Evolutionary conservation across 2,888 invertebrate genomes (phyloP), one percentile per base, ranked within the genome.

Genomic region (Agrypnus murinus): DNA sequence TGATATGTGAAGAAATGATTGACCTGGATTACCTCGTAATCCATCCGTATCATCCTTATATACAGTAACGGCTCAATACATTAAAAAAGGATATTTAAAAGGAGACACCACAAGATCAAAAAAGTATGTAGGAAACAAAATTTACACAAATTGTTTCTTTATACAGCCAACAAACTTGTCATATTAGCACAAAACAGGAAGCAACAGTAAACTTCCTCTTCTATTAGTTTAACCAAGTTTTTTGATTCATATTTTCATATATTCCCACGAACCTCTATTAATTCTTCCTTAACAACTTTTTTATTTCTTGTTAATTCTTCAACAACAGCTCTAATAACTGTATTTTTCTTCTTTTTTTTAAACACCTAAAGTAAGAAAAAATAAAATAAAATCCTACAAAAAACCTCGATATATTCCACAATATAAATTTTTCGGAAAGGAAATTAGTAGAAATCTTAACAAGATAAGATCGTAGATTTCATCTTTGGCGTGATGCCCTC

Each of bases 381-480:
- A 17, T 19, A 19, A 19, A 46, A 19, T 46, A 46, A 46, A 19
- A 9, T 6, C 19, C 17, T 10, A 46, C n/a, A n/a, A n/a, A n/a
- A n/a, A 17, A 46, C 12, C 43, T 9, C 43, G 9, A 46, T 46
- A n/a, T n/a, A 46, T 19, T 9, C 46, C 10, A 10, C 19, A 32
- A 7, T 32, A 53, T 32, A 53, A 53, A 53, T 53, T 53, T 31
- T 63, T 63, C 50, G 17, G 25, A 25, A 63, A 64, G 43, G 64
- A 50, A 65, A 65, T 65, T 65, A 57, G 65, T 60, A 59, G 65
- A 72, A 69, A 60, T 43, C 55, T 63, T 31, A 7, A 34, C n/a
- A n/a, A 71, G 80, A 81, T 80, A 80, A 77, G 76, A 80, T 81
- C 80, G 72, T 75, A 80, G 80, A 81, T 81, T 75, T 75, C 74